Evolutionary conservation across 2,888 invertebrate genomes (phyloP).

Genomic region (Dilophus febrilis): DNA sequence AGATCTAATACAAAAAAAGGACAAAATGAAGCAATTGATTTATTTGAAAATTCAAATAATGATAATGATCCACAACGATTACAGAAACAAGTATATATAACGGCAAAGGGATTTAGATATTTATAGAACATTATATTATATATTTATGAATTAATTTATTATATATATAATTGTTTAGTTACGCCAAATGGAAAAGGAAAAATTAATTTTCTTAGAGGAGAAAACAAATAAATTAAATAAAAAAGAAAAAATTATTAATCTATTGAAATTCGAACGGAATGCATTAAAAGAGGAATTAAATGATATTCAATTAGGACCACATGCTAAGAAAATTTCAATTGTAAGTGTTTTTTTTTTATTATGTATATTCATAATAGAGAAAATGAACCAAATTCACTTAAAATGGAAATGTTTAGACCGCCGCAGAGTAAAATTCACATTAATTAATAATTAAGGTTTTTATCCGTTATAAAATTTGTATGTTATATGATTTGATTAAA

Average conservation of each 20-base stretch:
- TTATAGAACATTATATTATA: background rate
- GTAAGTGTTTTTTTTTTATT: no score
- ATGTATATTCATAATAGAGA: no score
- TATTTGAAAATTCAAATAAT: no score
- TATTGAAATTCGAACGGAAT: slow-evolving; percentile 24
- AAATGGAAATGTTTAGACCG: no score
- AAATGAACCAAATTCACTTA: no score
- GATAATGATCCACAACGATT: slow-evolving; percentile 45
- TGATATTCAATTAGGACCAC: slow-evolving; percentile 22
- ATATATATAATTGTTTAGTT: slow-evolving; percentile 6
- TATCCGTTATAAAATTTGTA: no score
- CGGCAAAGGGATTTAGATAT: background rate
- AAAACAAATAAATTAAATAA: slow-evolving; percentile 24
- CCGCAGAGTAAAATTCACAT: no score
- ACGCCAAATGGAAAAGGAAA: slow-evolving; percentile 18
- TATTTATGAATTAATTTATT: no score
- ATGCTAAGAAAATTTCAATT: slow-evolving; percentile 21
- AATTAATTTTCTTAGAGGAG: slow-evolving; percentile 21
- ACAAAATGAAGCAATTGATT: background rate
- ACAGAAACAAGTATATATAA: slow-evolving; percentile 45
- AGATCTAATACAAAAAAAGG: slow-evolving; percentile 25
- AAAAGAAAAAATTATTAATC: slow-evolving; percentile 24
- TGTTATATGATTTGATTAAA: no score
- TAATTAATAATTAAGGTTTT: no score
- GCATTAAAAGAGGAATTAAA: slow-evolving; percentile 21